Evolutionary conservation across 1,140 invertebrate species (phyloP).

Genomic region (Sycophaga agraensis): DNA sequence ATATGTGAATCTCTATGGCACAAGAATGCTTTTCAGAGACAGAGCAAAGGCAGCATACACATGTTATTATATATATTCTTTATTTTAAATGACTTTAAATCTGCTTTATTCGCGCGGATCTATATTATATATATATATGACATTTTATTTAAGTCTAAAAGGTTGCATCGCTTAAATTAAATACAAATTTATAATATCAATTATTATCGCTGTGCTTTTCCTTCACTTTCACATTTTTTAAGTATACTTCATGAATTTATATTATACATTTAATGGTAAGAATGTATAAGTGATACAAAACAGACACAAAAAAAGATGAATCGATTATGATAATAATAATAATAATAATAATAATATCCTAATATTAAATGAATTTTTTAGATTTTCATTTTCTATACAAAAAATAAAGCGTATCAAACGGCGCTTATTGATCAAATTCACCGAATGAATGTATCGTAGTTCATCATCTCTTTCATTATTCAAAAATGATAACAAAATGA

Average conservation of each 20-base stretch:
- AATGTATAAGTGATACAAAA: constrained; percentile 25
- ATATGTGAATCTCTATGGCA: constrained; percentile 26
- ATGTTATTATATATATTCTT: constrained; percentile 28
- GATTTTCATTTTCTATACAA: constrained; percentile 15
- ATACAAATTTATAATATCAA: constrained; percentile 28
- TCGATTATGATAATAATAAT: constrained; percentile 19
- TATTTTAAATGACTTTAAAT: constrained; percentile 20
- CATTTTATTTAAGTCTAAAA: constrained; percentile 30
- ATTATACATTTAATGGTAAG: constrained; percentile 16
- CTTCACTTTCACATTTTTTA: constrained; percentile 18
- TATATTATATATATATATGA: constrained; percentile 28
- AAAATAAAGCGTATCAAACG: not conserved
- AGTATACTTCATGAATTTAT: constrained; percentile 18
- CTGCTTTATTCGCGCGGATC: constrained; percentile 20
- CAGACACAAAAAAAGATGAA: constrained; percentile 5
- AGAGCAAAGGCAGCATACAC: constrained; percentile 23
- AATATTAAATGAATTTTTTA: not conserved
- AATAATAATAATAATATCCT: not conserved
- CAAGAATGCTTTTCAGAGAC: constrained; percentile 16
- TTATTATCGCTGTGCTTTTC: constrained; percentile 24
- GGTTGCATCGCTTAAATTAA: constrained; percentile 29
- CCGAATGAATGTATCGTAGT: constrained; percentile 24
- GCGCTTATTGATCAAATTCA: constrained; percentile 21
- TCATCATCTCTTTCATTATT: constrained; percentile 21
- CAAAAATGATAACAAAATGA: constrained; percentile 1